Conservation (phyloP, 2,113 vertebrate species). For the Opisthocomus hoazin region DNA sequence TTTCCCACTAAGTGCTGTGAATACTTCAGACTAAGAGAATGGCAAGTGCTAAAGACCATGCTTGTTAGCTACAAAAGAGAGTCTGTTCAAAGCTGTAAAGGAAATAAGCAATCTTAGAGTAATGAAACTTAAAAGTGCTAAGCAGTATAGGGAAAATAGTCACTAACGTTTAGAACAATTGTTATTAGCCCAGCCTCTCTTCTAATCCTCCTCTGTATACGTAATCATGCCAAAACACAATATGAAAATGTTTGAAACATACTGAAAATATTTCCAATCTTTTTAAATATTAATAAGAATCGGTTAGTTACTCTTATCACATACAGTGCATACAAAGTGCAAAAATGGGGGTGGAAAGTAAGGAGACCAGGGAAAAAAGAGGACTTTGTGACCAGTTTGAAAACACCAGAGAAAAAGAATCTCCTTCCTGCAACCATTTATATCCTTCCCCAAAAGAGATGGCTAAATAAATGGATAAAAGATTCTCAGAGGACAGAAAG, state of each 20-base stretch:
- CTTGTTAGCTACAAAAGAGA: not conserved
- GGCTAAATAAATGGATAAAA: not conserved
- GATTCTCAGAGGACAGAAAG: not conserved
- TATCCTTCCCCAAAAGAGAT: not conserved
- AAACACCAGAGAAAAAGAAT: not conserved
- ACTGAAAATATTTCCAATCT: not conserved
- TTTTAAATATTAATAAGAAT: not conserved
- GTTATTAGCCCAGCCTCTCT: not conserved
- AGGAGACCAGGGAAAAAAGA: not conserved
- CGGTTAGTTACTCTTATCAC: not conserved
- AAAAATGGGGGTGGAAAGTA: not conserved
- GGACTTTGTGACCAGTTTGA: not conserved
- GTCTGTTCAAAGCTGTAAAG: not conserved
- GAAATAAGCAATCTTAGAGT: not conserved
- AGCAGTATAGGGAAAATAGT: not conserved
- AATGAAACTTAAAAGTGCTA: not conserved
- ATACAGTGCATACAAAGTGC: not conserved
- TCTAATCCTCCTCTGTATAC: not conserved
- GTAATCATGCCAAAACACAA: not conserved
- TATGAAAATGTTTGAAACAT: not conserved
- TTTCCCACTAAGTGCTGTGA: not conserved
- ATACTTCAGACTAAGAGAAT: not conserved
- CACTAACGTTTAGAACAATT: not conserved
- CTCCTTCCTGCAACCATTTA: not conserved
- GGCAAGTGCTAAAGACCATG: not conserved